A percentile compares a stretch with the other conserved stretches of the same genome.
phyloP scores from a whole-genome alignment of 92 coral and sea anemone species.

The Epizoanthus stellaris region DNA sequence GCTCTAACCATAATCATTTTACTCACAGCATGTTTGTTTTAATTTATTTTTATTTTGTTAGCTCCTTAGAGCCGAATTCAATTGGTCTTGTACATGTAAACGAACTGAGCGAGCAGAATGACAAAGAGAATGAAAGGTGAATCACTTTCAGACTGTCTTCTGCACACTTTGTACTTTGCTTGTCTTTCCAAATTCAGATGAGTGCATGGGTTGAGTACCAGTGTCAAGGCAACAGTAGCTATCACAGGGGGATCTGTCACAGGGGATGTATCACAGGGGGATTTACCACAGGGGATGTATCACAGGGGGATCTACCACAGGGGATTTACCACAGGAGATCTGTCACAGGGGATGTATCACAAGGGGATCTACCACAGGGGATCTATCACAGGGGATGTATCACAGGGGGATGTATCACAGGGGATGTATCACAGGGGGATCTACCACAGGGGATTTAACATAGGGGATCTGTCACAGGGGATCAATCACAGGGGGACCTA shows the following conservation, averaged over 20 bases:
- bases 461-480: no score
- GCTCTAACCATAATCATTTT: constrained; percentile 1
- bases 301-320: no score
- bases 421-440: no score
- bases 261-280: no score
- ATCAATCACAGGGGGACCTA: no score
- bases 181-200: constrained; percentile 11
- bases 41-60: constrained; percentile 25
- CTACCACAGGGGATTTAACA: no score
- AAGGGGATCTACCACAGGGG: no score
- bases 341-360: no score
- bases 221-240: constrained; percentile 37
- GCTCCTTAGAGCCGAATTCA: constrained; percentile 53
- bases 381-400: no score
- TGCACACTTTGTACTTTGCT: neutral
- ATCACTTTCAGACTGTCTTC: constrained; percentile 25
- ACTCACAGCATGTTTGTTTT: constrained; percentile 26
- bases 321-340: no score
- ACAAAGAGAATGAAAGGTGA: constrained; percentile 45
- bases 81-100: constrained; percentile 46
- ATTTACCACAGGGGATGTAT: no score
- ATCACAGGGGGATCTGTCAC: constrained; percentile 3
- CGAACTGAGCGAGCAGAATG: constrained; percentile 36
- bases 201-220: constrained; percentile 47
- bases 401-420: no score